These are phyloP conservation scores for Arnoldichthys spilopterus DNA, from an alignment of 2,797 vertebrate genomes.

Conservation along the genomic window DNA sequence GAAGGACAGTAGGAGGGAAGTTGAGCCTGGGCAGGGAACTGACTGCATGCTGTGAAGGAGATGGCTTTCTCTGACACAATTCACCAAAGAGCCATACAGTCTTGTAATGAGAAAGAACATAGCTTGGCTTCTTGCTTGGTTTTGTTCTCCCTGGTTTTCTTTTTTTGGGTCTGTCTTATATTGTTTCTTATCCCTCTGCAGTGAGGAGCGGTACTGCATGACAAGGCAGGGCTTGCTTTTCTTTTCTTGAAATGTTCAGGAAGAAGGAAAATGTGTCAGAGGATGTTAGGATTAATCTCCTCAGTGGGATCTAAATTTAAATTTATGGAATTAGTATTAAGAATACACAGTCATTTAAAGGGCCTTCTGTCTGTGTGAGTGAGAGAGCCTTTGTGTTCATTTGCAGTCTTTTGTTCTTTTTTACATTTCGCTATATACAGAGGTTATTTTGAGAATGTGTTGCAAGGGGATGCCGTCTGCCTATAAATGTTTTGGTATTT, in stretches of 20 bases:
- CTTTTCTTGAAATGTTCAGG: not conserved
- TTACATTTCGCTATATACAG: too few relatives aligned
- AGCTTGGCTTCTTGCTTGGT: constrained; percentile 64
- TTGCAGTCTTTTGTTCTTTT: too few relatives aligned
- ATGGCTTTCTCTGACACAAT: constrained; percentile 80
- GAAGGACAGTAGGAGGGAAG: constrained; percentile 64
- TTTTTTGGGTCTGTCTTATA: not conserved
- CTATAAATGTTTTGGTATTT: too few relatives aligned
- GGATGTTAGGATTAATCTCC: not conserved
- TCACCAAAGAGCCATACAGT: constrained; percentile 70
- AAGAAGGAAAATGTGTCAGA: not conserved
- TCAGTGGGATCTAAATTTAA: constrained; percentile 12
- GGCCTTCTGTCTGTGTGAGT: too few relatives aligned
- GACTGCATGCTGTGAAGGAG: constrained; percentile 78
- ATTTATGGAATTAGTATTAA: too few relatives aligned
- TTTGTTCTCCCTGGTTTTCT: constrained; percentile 54
- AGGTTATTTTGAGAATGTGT: too few relatives aligned
- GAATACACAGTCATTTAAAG: too few relatives aligned
- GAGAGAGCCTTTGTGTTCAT: too few relatives aligned
- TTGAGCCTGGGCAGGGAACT: constrained; percentile 67
- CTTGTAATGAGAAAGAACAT: constrained; percentile 67
- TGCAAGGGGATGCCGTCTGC: too few relatives aligned
- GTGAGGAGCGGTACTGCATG: constrained; percentile 30
- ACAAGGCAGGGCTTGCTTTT: constrained; percentile 20
- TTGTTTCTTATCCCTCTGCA: not conserved